Conservation (phyloP, 2,797 vertebrate genomes). For the Acridotheres tristis region DNA sequence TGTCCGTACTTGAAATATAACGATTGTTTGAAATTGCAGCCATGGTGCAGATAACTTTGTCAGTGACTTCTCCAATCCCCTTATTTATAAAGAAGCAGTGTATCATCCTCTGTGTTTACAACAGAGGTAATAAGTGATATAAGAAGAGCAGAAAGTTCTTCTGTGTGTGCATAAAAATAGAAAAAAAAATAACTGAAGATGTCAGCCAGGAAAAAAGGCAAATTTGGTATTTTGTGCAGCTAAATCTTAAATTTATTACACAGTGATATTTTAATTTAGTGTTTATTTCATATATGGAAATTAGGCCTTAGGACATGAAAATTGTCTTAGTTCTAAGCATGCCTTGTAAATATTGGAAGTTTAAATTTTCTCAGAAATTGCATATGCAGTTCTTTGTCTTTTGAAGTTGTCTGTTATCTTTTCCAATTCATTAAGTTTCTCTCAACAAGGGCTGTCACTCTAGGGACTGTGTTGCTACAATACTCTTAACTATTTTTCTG, state of each 20-base stretch:
- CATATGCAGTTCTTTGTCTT: not conserved
- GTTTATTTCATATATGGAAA: not conserved
- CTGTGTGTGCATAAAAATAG: not conserved
- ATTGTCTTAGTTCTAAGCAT: not conserved
- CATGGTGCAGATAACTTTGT: not conserved
- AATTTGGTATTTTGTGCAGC: not conserved
- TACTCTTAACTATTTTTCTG: not conserved
- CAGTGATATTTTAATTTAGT: not conserved
- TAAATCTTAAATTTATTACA: not conserved
- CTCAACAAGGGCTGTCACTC: not conserved
- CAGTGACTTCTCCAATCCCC: not conserved
- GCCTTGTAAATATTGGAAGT: not conserved
- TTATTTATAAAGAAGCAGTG: not conserved
- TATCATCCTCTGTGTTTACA: not conserved
- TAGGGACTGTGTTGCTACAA: not conserved
- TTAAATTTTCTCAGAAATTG: not conserved
- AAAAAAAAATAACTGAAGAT: not conserved
- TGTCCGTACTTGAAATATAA: not conserved
- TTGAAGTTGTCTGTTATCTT: not conserved
- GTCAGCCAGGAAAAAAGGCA: not conserved
- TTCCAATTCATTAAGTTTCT: not conserved
- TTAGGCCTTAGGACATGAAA: not conserved
- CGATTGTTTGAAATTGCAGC: not conserved
- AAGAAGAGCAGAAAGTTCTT: not conserved
- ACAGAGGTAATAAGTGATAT: not conserved